Evolutionary conservation across 1,140 invertebrate species (phyloP).

Genomic region (Limonius californicus): DNA sequence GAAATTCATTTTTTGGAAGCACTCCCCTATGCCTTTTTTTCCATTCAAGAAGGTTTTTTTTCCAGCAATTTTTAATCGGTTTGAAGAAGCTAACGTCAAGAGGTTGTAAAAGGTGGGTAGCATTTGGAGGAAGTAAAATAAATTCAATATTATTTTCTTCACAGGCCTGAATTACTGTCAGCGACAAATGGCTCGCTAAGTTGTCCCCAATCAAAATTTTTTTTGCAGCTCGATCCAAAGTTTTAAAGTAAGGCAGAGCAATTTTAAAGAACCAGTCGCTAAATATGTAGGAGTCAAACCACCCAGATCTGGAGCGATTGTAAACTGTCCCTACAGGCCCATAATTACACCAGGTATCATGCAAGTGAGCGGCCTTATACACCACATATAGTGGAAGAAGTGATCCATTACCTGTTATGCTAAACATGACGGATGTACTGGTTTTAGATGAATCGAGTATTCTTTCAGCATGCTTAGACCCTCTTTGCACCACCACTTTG

Average conservation of each 20-base stretch:
- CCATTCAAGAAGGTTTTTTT: constrained; percentile 6
- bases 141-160: constrained; percentile 43
- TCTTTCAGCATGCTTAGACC: constrained; percentile 41
- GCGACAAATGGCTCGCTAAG: neutral
- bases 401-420: neutral
- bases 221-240: neutral
- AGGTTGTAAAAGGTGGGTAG: constrained; percentile 47
- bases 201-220: neutral
- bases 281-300: neutral
- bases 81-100: constrained; percentile 45
- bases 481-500: constrained; percentile 35
- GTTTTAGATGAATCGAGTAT: constrained; percentile 37
- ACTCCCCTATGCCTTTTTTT: constrained; percentile 18
- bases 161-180: constrained; percentile 19
- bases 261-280: neutral
- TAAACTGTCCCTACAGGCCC: neutral
- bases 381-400: constrained; percentile 35
- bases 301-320: neutral
- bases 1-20: constrained; percentile 4
- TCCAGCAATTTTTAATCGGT: constrained; percentile 44
- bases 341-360: neutral
- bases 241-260: neutral
- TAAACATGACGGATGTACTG: constrained; percentile 15
- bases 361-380: neutral
- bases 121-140: constrained; percentile 45